A percentile compares a stretch with the other conserved stretches of the same genome.
Evolutionary conservation across 2,888 invertebrate genomes (phyloP).

Genomic region (Aleiodes testaceus): DNA sequence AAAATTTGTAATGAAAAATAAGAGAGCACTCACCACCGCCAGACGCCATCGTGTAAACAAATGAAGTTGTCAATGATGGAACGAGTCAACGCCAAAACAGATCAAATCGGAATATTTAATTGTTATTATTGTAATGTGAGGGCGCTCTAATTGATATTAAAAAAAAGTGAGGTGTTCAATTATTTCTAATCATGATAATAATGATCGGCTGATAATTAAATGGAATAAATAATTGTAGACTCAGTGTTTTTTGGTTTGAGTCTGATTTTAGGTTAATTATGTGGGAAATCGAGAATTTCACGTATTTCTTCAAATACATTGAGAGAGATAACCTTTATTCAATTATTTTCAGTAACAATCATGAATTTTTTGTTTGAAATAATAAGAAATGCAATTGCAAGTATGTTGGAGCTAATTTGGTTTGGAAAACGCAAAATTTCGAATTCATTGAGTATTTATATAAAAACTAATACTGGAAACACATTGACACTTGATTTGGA

Average conservation of each 20-base stretch:
- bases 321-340: background rate
- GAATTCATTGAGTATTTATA: slow-evolving; percentile 79
- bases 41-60: slow-evolving; percentile 70
- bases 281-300: background rate
- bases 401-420: slow-evolving; percentile 79
- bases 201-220: background rate
- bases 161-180: background rate
- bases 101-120: slow-evolving; percentile 5
- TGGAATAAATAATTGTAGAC: background rate
- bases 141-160: slow-evolving; percentile 16
- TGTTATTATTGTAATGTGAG: background rate
- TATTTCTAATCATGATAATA: background rate
- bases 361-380: slow-evolving; percentile 78
- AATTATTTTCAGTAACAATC: slow-evolving; percentile 55
- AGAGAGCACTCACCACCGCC: slow-evolving; percentile 64
- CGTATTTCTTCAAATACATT: background rate
- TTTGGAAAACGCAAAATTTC: slow-evolving; percentile 77
- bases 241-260: too few species aligned
- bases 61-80: slow-evolving; percentile 51
- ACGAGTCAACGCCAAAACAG: slow-evolving; percentile 33
- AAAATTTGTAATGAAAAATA: slow-evolving; percentile 46
- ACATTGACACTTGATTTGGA: slow-evolving; percentile 80
- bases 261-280: slow-evolving; percentile 18
- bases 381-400: slow-evolving; percentile 75
- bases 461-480: slow-evolving; percentile 81